Evolutionary conservation across 2,797 vertebrate genomes (phyloP).

Genomic region (Iguana delicatissima): DNA sequence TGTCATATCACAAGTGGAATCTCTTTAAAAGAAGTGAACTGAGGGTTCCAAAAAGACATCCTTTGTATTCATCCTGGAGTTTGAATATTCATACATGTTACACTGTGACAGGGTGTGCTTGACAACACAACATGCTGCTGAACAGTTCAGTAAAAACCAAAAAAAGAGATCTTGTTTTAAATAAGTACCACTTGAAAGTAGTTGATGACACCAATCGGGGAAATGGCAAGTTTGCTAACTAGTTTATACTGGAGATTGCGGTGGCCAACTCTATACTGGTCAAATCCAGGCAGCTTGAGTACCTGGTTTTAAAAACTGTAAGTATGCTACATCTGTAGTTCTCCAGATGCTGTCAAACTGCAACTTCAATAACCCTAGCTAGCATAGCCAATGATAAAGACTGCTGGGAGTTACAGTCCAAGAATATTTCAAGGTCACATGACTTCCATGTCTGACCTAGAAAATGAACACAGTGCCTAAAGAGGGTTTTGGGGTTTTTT

Average conservation of each 20-base stretch:
- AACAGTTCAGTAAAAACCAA: conserved; percentile 40
- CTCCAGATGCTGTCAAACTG: no score
- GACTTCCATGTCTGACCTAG: no score
- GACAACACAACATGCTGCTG: conserved; percentile 35
- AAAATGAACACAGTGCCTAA: not conserved
- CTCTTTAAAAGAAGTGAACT: conserved; percentile 61
- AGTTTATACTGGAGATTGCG: not conserved
- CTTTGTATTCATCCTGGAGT: conserved; percentile 59
- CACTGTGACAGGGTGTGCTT: conserved; percentile 48
- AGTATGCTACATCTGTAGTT: not conserved
- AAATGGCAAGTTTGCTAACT: not conserved
- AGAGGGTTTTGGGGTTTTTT: not conserved
- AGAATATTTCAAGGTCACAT: no score
- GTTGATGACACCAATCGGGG: not conserved
- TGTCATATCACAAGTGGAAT: conserved; percentile 41
- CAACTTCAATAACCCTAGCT: no score
- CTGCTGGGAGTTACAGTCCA: no score
- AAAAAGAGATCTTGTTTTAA: conserved; percentile 40
- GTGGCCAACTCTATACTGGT: not conserved
- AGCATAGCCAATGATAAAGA: no score
- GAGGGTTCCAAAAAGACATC: conserved; percentile 57
- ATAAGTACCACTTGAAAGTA: not conserved
- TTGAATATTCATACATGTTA: conserved; percentile 54
- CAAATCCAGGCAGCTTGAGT: not conserved
- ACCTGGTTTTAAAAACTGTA: not conserved